These are phyloP conservation scores for Pelecanoides urinatrix DNA, from an alignment of 2,113 vertebrate species.

Conservation along the genomic window DNA sequence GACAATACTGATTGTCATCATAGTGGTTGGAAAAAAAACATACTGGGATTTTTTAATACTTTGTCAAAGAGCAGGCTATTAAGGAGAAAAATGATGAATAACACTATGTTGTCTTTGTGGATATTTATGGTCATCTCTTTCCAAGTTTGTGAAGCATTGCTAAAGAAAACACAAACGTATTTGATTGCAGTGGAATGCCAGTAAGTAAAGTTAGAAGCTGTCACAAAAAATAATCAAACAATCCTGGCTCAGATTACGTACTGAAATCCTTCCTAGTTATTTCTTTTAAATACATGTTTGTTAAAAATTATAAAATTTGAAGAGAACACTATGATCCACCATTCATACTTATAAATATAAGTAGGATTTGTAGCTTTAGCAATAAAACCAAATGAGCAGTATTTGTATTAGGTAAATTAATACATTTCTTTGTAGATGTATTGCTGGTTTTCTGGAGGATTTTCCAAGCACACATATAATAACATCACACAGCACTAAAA, in stretches of 20 bases:
- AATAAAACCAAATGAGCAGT: background rate
- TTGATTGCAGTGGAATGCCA: background rate
- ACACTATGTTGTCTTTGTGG: background rate
- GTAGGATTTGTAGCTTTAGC: background rate
- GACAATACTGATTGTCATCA: rapidly evolving
- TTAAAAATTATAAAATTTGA: background rate
- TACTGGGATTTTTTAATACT: background rate
- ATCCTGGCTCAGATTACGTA: background rate
- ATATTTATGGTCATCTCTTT: background rate
- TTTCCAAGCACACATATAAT: background rate
- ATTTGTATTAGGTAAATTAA: background rate
- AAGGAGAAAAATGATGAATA: background rate
- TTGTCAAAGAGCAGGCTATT: background rate
- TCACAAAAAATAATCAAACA: background rate
- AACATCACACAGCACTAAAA: background rate
- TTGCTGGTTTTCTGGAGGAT: background rate
- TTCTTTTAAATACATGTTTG: background rate
- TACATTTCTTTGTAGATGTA: background rate
- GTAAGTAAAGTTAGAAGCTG: background rate
- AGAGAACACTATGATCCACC: background rate
- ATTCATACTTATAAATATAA: background rate
- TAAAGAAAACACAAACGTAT: background rate
- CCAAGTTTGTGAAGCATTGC: background rate
- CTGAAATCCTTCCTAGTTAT: background rate
- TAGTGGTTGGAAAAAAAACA: background rate